phyloP scores from a whole-genome alignment of 1,140 invertebrate genomes.

The Caenorhabditis inopinata region DNA sequence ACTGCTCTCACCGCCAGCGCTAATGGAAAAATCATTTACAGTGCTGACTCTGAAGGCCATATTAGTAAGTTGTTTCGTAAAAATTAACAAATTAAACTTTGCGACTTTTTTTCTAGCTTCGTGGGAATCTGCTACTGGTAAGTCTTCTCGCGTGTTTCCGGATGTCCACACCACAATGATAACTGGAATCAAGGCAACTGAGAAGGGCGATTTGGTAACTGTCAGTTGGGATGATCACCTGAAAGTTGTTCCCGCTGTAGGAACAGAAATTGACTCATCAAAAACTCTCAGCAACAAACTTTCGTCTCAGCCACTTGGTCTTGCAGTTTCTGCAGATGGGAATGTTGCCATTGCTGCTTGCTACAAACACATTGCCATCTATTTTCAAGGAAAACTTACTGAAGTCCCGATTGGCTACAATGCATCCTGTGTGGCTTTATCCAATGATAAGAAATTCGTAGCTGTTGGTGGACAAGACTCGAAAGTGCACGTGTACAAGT shows the following conservation, averaged over 20 bases:
- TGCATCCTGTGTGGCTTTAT: slow-evolving; percentile 79
- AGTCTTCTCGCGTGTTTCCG: slow-evolving; percentile 58
- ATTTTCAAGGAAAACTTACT: neutral
- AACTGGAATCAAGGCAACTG: slow-evolving; percentile 11
- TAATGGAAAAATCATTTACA: slow-evolving; percentile 80
- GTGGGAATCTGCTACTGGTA: slow-evolving; percentile 80
- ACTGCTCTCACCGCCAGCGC: slow-evolving; percentile 80
- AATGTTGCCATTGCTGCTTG: slow-evolving; percentile 75
- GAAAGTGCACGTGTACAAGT: slow-evolving; percentile 80
- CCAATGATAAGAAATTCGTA: slow-evolving; percentile 71
- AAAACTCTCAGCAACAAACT: slow-evolving; percentile 73
- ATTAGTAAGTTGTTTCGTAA: slow-evolving; percentile 72
- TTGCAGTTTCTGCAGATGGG: slow-evolving; percentile 73
- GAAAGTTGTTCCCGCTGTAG: slow-evolving; percentile 53
- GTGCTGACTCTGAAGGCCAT: slow-evolving; percentile 88
- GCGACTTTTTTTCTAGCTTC: slow-evolving; percentile 66
- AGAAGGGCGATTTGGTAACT: slow-evolving; percentile 66
- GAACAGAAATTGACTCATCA: neutral
- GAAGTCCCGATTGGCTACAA: slow-evolving; percentile 76
- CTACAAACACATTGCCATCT: slow-evolving; percentile 79
- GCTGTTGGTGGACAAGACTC: slow-evolving; percentile 79
- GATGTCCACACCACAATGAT: slow-evolving; percentile 1
- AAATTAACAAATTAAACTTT: neutral
- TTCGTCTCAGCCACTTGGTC: slow-evolving; percentile 83
- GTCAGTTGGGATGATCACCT: slow-evolving; percentile 63